These are phyloP conservation scores for Tetrao urogallus DNA, from an alignment of 2,113 vertebrate species.

Conservation along the genomic window DNA sequence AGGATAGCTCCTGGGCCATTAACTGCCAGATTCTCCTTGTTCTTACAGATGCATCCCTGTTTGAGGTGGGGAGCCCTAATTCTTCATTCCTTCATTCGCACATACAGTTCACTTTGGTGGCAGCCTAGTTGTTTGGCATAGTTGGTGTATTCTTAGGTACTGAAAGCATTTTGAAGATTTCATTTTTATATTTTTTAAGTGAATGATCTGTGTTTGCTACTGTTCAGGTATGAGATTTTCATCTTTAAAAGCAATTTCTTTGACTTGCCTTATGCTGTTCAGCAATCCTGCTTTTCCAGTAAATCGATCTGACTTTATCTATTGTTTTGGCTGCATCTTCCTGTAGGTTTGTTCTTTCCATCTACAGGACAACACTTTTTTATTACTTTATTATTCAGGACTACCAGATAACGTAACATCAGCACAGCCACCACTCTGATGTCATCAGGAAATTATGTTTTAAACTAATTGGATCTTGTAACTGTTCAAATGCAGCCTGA, in stretches of 20 bases:
- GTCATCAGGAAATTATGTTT: background rate
- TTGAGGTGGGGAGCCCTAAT: background rate
- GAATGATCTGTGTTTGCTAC: background rate
- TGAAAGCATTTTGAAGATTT: background rate
- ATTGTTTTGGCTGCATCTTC: background rate
- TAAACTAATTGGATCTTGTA: background rate
- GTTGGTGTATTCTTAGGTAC: background rate
- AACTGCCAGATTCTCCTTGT: background rate
- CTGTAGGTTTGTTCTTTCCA: background rate
- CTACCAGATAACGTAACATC: background rate
- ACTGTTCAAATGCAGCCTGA: background rate
- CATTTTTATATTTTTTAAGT: background rate
- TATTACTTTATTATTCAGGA: background rate
- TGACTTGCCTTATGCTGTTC: background rate
- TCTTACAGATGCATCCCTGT: background rate
- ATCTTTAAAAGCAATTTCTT: background rate
- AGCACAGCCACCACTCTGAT: background rate
- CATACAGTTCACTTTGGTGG: background rate
- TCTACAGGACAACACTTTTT: slow-evolving; percentile 1
- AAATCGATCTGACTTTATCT: background rate
- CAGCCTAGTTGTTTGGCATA: background rate
- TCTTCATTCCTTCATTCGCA: background rate
- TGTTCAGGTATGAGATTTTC: background rate
- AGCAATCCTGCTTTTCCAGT: background rate
- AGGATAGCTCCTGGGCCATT: background rate